phyloP scores from a whole-genome alignment of 2,797 vertebrate species.

The Intellagama lesueurii region DNA sequence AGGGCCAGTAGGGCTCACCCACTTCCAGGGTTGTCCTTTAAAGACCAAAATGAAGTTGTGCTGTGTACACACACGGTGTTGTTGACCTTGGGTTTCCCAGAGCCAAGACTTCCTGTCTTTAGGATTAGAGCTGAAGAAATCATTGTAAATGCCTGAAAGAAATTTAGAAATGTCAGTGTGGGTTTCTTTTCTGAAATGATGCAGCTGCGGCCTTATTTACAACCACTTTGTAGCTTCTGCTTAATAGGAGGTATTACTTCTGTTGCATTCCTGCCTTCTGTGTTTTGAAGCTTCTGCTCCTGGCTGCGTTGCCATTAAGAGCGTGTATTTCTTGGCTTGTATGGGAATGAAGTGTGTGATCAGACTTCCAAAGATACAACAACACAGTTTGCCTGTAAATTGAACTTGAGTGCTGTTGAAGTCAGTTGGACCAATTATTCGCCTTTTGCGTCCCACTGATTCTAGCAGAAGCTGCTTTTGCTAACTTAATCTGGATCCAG shows the following conservation, averaged over 20 bases:
- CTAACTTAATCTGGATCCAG: background rate
- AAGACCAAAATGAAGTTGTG: background rate
- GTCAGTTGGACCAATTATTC: too few relatives aligned
- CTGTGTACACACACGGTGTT: background rate
- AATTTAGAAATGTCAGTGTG: background rate
- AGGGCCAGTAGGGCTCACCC: too few relatives aligned
- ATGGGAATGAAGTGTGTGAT: background rate
- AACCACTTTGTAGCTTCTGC: background rate
- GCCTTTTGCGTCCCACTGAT: too few relatives aligned
- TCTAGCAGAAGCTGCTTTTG: too few relatives aligned
- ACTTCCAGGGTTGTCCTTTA: background rate
- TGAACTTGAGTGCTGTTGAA: too few relatives aligned
- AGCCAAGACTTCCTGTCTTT: background rate
- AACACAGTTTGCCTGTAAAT: background rate
- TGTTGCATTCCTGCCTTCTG: background rate
- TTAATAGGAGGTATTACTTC: background rate
- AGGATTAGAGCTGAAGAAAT: background rate
- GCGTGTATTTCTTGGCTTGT: too few relatives aligned
- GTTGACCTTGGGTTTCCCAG: background rate
- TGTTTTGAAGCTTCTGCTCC: background rate
- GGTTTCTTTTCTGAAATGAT: too few relatives aligned
- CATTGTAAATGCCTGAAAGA: background rate
- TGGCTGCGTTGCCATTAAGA: background rate
- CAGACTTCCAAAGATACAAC: background rate
- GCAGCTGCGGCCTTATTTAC: background rate